Evolutionary conservation across 2,888 invertebrate species (phyloP).

Genomic region (Drosophila setosimentum): DNA sequence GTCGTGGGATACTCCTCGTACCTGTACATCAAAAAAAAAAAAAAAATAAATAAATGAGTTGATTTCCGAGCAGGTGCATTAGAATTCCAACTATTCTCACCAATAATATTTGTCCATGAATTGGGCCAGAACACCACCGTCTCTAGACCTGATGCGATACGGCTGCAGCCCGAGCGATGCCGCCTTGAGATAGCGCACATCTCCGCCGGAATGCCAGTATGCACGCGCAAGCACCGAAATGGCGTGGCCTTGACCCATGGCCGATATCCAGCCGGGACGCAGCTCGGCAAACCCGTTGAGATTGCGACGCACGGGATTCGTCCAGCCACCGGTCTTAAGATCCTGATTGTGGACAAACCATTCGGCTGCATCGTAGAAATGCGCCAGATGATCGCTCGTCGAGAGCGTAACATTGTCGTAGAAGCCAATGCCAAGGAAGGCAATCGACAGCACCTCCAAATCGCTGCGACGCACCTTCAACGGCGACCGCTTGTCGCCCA

Average conservation of each 20-base stretch:
- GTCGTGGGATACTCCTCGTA: slow-evolving; percentile 99
- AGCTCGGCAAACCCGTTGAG: slow-evolving; percentile 91
- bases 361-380: slow-evolving; percentile 96
- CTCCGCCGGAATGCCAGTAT: slow-evolving; percentile 92
- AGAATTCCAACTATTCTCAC: slow-evolving; percentile 86
- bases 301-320: slow-evolving; percentile 93
- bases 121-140: slow-evolving; percentile 93
- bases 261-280: slow-evolving; percentile 96
- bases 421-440: slow-evolving; percentile 90
- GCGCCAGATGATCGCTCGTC: slow-evolving; percentile 94
- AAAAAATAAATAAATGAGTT: neutral
- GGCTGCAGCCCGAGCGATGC: slow-evolving; percentile 93
- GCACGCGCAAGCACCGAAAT: slow-evolving; percentile 97
- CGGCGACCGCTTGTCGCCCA: slow-evolving; percentile 75
- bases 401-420: slow-evolving; percentile 92
- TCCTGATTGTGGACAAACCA: slow-evolving; percentile 97
- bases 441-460: slow-evolving; percentile 88
- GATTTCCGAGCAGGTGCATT: neutral
- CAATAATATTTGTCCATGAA: slow-evolving; percentile 95
- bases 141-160: slow-evolving; percentile 90
- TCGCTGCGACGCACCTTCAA: slow-evolving; percentile 84
- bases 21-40: slow-evolving; percentile 85
- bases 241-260: slow-evolving; percentile 99
- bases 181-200: slow-evolving; percentile 91
- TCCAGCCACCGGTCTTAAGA: slow-evolving; percentile 94